Evolutionary conservation across 1,140 invertebrate species (phyloP).

Genomic region (Zaprionus vittiger): DNA sequence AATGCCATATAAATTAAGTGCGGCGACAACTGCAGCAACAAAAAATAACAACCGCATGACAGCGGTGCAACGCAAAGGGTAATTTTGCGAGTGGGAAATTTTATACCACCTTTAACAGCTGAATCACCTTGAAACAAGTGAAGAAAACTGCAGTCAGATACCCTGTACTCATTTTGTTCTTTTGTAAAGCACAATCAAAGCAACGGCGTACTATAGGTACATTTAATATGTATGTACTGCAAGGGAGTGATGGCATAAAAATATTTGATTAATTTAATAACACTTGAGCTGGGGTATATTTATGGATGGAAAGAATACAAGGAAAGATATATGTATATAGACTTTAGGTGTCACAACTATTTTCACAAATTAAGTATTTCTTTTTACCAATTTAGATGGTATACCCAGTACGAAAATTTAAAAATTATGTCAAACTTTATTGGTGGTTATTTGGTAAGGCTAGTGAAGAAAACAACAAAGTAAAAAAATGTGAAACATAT

Average conservation of each 20-base stretch:
- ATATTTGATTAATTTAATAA: no score
- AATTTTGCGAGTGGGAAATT: slow-evolving; percentile 72
- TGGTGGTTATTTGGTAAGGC: slow-evolving; percentile 42
- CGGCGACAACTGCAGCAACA: slow-evolving; percentile 67
- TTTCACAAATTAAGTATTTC: no score
- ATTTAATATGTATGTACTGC: no score
- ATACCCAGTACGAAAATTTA: neutral
- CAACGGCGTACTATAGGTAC: no score
- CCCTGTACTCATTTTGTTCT: neutral
- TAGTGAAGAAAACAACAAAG: no score
- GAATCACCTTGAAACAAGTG: neutral
- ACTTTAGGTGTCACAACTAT: no score
- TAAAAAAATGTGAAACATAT: neutral
- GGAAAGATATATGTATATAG: no score
- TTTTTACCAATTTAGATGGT: no score
- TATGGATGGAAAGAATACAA: no score
- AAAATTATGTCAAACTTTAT: slow-evolving; percentile 30
- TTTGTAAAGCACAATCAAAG: no score
- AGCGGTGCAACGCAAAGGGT: slow-evolving; percentile 76
- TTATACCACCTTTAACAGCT: slow-evolving; percentile 19
- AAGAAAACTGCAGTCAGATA: neutral
- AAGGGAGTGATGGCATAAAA: no score
- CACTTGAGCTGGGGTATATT: no score
- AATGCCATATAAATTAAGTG: slow-evolving; percentile 81
- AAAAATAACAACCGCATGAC: slow-evolving; percentile 64